A percentile compares a stretch with the other conserved stretches of the same genome.
Evolutionary conservation across 2,797 vertebrate species (phyloP).

Genomic region (Crypturellus tataupa): DNA sequence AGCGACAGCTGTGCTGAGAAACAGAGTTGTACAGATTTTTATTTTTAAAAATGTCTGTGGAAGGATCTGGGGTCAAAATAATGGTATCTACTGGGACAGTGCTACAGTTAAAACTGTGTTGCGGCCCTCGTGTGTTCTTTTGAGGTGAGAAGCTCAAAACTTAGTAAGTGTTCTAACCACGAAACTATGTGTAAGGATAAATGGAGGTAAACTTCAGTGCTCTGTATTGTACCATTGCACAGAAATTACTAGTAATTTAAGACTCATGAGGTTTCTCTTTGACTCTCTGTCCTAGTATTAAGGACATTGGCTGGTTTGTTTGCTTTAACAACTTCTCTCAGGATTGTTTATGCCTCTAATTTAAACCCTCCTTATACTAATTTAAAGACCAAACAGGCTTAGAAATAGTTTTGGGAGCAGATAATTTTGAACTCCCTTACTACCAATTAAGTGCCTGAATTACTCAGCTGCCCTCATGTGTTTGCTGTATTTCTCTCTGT

Average conservation of each 20-base stretch:
- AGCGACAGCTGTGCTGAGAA: background rate
- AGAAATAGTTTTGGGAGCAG: background rate
- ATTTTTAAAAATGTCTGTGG: background rate
- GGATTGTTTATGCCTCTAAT: background rate
- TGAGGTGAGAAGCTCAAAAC: background rate
- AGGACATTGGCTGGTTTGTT: background rate
- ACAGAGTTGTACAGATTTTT: accelerated
- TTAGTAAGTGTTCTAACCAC: background rate
- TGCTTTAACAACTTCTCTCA: background rate
- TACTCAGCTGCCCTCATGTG: background rate
- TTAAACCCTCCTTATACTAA: background rate
- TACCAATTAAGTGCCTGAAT: background rate
- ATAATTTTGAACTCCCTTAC: background rate
- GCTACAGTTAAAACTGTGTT: background rate
- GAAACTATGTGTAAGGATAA: background rate
- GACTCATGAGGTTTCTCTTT: background rate
- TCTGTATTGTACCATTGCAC: background rate
- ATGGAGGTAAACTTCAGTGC: background rate
- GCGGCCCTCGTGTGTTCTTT: background rate
- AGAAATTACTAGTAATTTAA: background rate
- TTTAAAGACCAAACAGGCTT: background rate
- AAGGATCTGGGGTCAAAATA: background rate
- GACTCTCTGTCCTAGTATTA: background rate
- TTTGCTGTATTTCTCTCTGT: background rate
- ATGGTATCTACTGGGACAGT: background rate